Base-by-base conservation (phyloP, 2,888 invertebrate species). In the Agrochola circellaris region DNA sequence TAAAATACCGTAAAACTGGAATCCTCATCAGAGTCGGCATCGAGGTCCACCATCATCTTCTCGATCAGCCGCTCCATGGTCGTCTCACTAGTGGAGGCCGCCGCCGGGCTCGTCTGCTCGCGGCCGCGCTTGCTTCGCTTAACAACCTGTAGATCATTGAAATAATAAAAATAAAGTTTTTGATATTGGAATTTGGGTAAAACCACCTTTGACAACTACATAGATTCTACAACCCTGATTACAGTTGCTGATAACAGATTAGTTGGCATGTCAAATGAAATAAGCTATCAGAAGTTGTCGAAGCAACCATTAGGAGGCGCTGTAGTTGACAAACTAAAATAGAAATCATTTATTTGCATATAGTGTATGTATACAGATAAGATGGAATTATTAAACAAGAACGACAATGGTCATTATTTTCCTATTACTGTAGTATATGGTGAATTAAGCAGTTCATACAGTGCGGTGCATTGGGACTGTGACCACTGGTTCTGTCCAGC, bases 21-120 rank as follows among this genome's bases (percentile, higher is more conserved):
- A 75, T 95, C 95, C 48, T 96, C 96, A 45, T 96, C 96, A 3
- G 95, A 94, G 48, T 95, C 96, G 0, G 93, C 95, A 54, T 95
- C 93, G 9, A 96, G 90, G 79, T 96, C 95, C 0, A 94, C 91
- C 96, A 96, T 95, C 94, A 96, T 96, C 89, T 94, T 95, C 91
- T 96, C 96, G 0, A 96, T 95, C 67, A 96, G 95, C 3, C 95
- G 90, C 89, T 96, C 96, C 96, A 96, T 96, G 4, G 93, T 93
- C 17, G 91, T 90, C 84, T 94, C 95, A 64, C 86, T 88, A 34
- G 89, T 81, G 0, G 92, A 81, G 0, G 91, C 87, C 5, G 84
- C 87, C 6, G 84, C 86, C 0, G 91, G 86, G 23, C 86, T 88
- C 2, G 86, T 68, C 0, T 87, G 88, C 45, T 91, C 91, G 0